Base-by-base conservation (phyloP, 2,888 invertebrate species). In the Aethes cnicana region DNA sequence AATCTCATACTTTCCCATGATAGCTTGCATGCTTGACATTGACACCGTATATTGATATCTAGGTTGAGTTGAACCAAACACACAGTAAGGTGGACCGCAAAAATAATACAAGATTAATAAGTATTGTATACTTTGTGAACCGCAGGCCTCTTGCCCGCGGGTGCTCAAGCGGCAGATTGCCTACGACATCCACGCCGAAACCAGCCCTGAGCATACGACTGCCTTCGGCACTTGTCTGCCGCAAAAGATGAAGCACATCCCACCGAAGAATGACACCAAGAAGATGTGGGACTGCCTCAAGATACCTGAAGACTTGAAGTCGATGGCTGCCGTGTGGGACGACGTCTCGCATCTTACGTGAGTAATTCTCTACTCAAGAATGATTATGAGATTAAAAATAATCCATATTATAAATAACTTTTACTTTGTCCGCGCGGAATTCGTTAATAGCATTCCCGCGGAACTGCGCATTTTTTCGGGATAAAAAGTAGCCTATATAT, bases 251-350 rank as follows among this genome's bases (percentile, higher is more conserved):
- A 88, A 89, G 58, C 90, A 90, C 52, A 65, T 88, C 3, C 91
- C 92, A 5, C 92, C 92, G 0, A 73, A 71, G 21, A 92, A 92
- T 68, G 83, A 88, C 21, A 90, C 91, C 0, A 66, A 85, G 33
- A 69, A 82, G 35, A 84, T 82, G 58, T 93, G 93, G 93, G 68
- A 91, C 20, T 71, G 81, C 5, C 91, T 91, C 47, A 70, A 84
- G 54, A 90, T 92, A 36, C 92, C 92, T 0, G 79, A 89, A 41
- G 91, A 92, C 33, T 69, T 94, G 11, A 85, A 89, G 48, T 81
- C 88, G 1, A 93, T 93, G 93, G 81, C 91, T 0, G 84, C 85
- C 35, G 91, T 93, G 1, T 93, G 92, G 92, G 86, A 91, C 8
- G 92, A 91, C n/a, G 92, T 94, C 32, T 86, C 90, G 12, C 86